Base-by-base conservation (phyloP, 2,888 invertebrate genomes). In the Epirrhoe alternata region DNA sequence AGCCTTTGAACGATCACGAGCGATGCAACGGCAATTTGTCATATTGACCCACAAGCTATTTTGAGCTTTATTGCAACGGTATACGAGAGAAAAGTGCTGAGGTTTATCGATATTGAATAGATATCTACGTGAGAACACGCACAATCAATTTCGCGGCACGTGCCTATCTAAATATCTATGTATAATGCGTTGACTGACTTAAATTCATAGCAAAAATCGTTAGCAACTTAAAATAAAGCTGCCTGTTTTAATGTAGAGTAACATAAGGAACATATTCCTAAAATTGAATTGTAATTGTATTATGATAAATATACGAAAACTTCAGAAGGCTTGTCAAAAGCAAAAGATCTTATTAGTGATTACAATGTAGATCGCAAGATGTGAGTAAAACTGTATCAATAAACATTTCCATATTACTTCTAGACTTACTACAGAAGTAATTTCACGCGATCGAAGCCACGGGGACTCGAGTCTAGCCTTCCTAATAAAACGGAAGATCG, bases 131-230 rank as follows among this genome's bases (percentile, higher is more conserved):
- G 86, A 81, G 77, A 80, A 80, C 80, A 82, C 79, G 83, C 80
- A 73, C 80, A 85, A 87, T 87, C 87, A 86, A 87, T 88, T 87
- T 84, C 69, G 81, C 74, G 83, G 85, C 86, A 88, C 87, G 85
- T 82, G 86, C 77, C 80, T 77, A 74, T 84, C 83, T 77, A 12
- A 42, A 12, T 12, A 12, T 38, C 38, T 38, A 38, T 38, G 12
- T 42, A 42, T 12, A 38, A 10, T 38, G 38, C 12, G 24, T 24
- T 42, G 38, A 12, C 38, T 38, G 38, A 42, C 33, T 33, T 6
- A 1, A 6, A 33, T 12, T 42, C 12, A 12, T 42, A 42, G 12
- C 5, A 5, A 12, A 42, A 42, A 12, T 12, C 38, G 38, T 42
- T 42, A 42, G 38, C 4, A 42, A 42, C 38, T 42, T 42, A 12